Base-by-base conservation (phyloP, 2,888 invertebrate species). In the Hirtodrosophila alboralis region DNA sequence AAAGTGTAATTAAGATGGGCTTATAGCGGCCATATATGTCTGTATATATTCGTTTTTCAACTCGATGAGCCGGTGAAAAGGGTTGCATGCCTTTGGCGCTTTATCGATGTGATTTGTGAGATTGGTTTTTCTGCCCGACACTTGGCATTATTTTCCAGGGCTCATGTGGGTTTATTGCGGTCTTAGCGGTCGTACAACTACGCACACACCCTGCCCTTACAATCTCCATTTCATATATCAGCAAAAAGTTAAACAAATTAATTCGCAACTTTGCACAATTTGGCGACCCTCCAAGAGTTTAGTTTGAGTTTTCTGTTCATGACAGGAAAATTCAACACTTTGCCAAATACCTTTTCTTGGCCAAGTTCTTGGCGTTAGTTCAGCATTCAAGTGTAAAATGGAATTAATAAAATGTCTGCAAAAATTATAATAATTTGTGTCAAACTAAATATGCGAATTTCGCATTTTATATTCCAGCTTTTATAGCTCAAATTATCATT, bases 71-170 rank as follows among this genome's bases (percentile, higher is more conserved):
- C 62, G 68, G 47, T 45, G 48, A 75, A 75, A 84, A 84, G 85
- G 87, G 85, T 86, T 81, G 79, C 75, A 66, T 80, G 75, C 72
- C 67, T 71, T 61, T 47, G 72, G 59, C 79, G 85, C 72, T 83
- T 83, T 84, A 84, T 86, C 87, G 85, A 72, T 69, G 79, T 84
- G 85, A 87, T 87, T 84, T 84, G 86, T 71, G 83, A 87, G 63
- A 83, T 87, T 87, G 83, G 84, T 69, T 84, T 81, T 75, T 72
- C 41, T 62, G 63, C 56, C 57, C 51, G 47, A 54, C 48, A 62
- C 45, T 64, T 44, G 66, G 54, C 59, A 65, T 74, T 59, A 66
- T 58, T 73, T 64, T 57, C 47, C 68, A 31, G 47, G 75, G 78
- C 79, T 84, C 81, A 80, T 80, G 78, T 81, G 79, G 84, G 78